A percentile compares a stretch with the other conserved stretches of the same genome.
Evolutionary conservation across 2,888 invertebrate genomes (phyloP).

Genomic region (Zygaena filipendulae): DNA sequence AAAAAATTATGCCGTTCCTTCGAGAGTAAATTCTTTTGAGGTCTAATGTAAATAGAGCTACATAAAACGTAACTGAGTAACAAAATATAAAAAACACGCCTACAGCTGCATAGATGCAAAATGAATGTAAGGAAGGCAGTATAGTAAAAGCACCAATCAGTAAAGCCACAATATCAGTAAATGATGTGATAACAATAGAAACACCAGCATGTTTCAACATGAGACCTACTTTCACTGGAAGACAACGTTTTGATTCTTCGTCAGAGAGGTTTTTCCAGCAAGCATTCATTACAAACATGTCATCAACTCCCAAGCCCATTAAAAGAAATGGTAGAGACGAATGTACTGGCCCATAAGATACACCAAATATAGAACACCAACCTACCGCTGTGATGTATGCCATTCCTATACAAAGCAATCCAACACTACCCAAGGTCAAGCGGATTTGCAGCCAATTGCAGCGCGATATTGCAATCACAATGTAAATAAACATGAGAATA

Average conservation of each 20-base stretch:
- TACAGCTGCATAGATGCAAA: constrained; percentile 82
- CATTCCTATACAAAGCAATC: constrained; percentile 77
- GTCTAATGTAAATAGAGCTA: constrained; percentile 80
- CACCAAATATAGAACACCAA: constrained; percentile 75
- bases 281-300: constrained; percentile 87
- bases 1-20: constrained; percentile 75
- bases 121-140: constrained; percentile 82
- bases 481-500: constrained; percentile 78
- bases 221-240: constrained; percentile 74
- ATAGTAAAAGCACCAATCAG: constrained; percentile 83
- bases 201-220: constrained; percentile 85
- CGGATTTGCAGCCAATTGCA: constrained; percentile 80
- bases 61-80: constrained; percentile 84
- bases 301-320: constrained; percentile 85
- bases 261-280: constrained; percentile 76
- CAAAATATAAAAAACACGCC: constrained; percentile 81
- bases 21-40: constrained; percentile 70
- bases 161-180: constrained; percentile 85
- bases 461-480: constrained; percentile 77
- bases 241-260: constrained; percentile 56
- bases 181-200: constrained; percentile 84
- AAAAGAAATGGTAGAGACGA: constrained; percentile 83
- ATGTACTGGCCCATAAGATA: constrained; percentile 85
- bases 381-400: constrained; percentile 78
- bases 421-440: constrained; percentile 73